phyloP scores from a whole-genome alignment of 2,797 vertebrate genomes.

The Alexandromys oeconomus region DNA sequence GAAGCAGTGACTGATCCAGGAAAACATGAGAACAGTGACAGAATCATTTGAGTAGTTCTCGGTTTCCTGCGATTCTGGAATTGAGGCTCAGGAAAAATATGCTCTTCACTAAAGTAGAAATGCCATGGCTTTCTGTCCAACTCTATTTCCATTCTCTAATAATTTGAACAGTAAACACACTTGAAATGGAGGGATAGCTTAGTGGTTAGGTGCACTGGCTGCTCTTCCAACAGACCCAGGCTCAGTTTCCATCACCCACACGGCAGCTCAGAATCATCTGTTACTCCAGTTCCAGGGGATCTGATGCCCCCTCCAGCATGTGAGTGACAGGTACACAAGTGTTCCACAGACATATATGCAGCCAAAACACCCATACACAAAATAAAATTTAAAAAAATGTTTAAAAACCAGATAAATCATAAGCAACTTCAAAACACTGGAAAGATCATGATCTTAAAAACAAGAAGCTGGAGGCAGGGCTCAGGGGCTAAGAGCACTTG shows the following conservation, averaged over 20 bases:
- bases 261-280: not conserved
- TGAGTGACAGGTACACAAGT: not conserved
- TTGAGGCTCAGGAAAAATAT: not conserved
- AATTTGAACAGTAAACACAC: not conserved
- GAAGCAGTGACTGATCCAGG: not conserved
- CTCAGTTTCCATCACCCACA: not conserved
- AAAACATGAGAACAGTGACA: not conserved
- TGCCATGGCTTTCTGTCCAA: not conserved
- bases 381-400: not conserved
- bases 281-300: not conserved
- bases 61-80: conserved; percentile 21
- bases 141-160: not conserved
- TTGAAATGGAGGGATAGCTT: not conserved
- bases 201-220: not conserved
- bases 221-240: not conserved
- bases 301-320: not conserved
- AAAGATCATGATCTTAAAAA: conserved; percentile 49
- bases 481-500: not conserved
- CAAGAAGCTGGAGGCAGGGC: not conserved
- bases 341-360: not conserved
- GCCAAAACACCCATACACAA: not conserved
- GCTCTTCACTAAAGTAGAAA: not conserved
- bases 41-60: not conserved
- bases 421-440: not conserved
- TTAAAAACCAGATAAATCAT: conserved; percentile 18